phyloP scores from a whole-genome alignment of 30 jellyfish, hydroid and myxozoan genomes.

The Pelagia noctiluca region DNA sequence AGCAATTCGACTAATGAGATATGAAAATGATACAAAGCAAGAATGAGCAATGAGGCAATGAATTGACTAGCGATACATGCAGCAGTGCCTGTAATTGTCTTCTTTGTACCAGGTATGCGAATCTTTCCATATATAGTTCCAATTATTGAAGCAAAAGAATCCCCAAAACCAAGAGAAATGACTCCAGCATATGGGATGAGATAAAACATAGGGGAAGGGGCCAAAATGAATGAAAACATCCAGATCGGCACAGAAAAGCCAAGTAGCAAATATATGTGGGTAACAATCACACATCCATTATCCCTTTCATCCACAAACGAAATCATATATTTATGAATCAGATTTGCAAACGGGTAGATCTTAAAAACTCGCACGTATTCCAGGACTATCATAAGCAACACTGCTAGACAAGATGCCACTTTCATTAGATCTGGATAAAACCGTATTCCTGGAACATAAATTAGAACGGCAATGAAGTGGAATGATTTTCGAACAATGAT shows the following conservation, averaged over 20 bases:
- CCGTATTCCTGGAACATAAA: conserved; percentile 68
- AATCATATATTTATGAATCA: conserved; percentile 53
- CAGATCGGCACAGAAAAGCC: conserved; percentile 87
- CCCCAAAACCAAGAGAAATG: conserved; percentile 92
- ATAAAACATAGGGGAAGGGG: neutral
- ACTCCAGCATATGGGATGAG: conserved; percentile 82
- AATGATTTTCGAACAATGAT: conserved; percentile 76
- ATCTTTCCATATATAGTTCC: conserved; percentile 76
- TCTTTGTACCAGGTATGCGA: conserved; percentile 74
- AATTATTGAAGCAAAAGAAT: conserved; percentile 89
- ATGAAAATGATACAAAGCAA: conserved; percentile 1
- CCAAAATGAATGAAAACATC: conserved; percentile 51
- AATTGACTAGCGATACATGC: conserved; percentile 62
- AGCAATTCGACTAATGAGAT: neutral
- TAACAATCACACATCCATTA: conserved; percentile 71
- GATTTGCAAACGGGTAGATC: conserved; percentile 55
- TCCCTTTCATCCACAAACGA: conserved; percentile 87
- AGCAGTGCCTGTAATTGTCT: conserved; percentile 74
- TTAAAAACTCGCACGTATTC: conserved; percentile 72
- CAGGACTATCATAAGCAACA: conserved; percentile 50
- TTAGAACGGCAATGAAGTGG: conserved; percentile 77
- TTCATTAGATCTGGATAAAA: conserved; percentile 47
- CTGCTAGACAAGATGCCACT: conserved; percentile 65
- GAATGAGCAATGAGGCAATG: conserved; percentile 24
- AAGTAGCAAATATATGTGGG: conserved; percentile 82